Evolutionary conservation across 1,140 invertebrate genomes (phyloP).

Genomic region (Laodelphax striatellus): DNA sequence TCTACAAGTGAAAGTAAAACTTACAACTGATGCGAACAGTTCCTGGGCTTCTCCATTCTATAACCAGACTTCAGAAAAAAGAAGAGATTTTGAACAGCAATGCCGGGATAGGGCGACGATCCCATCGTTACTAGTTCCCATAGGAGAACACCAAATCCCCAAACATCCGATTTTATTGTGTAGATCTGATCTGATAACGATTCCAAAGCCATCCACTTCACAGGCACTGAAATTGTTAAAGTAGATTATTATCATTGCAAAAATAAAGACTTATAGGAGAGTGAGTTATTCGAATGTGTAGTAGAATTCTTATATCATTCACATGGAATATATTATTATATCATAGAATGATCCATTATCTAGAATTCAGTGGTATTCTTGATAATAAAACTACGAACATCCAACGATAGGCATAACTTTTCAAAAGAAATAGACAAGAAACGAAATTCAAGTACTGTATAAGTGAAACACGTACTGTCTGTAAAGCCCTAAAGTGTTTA

Average conservation of each 20-base stretch:
- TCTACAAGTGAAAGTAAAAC: slow-evolving; percentile 19
- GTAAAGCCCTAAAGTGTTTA: no score
- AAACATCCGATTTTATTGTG: slow-evolving; percentile 81
- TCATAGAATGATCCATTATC: no score
- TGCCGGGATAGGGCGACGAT: slow-evolving; percentile 64
- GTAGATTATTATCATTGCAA: not conserved
- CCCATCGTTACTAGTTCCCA: slow-evolving; percentile 85
- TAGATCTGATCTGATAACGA: slow-evolving; percentile 77
- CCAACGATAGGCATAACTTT: no score
- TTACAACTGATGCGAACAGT: slow-evolving; percentile 72
- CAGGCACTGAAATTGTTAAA: slow-evolving; percentile 45
- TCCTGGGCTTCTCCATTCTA: slow-evolving; percentile 68
- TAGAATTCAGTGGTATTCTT: no score
- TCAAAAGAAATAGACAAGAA: no score
- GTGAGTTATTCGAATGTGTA: no score
- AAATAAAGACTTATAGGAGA: no score
- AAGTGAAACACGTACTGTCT: no score
- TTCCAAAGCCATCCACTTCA: slow-evolving; percentile 82
- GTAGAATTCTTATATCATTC: no score
- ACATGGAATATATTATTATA: no score
- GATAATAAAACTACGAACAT: no score
- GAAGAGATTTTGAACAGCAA: slow-evolving; percentile 65
- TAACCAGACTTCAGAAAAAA: slow-evolving; percentile 63
- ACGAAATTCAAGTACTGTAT: no score
- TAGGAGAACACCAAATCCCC: slow-evolving; percentile 79